A percentile compares a stretch with the other conserved stretches of the same genome.
Conservation (phyloP, 1,140 invertebrate genomes). For the Zaprionus africanus region DNA sequence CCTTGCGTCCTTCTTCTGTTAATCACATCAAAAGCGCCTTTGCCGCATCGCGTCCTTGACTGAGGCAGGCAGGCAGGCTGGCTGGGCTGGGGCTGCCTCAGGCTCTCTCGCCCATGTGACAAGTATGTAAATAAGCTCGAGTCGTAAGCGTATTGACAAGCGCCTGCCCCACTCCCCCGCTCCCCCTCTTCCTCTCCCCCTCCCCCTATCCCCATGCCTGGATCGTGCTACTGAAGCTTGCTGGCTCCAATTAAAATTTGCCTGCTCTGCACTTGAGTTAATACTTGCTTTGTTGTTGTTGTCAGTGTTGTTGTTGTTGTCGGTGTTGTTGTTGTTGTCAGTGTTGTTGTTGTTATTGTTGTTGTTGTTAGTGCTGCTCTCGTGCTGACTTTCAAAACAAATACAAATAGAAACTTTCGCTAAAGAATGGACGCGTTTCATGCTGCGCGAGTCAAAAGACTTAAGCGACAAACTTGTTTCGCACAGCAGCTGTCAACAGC, state of each 20-base stretch:
- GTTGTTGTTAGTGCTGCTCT: neutral
- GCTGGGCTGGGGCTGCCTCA: constrained; percentile 6
- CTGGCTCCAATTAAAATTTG: constrained; percentile 71
- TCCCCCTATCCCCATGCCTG: neutral
- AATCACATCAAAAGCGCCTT: constrained; percentile 71
- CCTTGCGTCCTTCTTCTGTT: neutral
- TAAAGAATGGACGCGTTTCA: constrained; percentile 70
- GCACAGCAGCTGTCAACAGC: constrained; percentile 67
- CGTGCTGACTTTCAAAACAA: constrained; percentile 54
- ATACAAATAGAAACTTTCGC: constrained; percentile 73
- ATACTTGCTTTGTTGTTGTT: constrained; percentile 12
- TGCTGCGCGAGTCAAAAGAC: constrained; percentile 51
- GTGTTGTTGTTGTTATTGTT: no score
- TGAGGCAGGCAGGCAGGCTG: constrained; percentile 1
- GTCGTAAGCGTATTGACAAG: constrained; percentile 36
- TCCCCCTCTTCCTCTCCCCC: neutral
- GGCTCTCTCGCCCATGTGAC: constrained; percentile 25
- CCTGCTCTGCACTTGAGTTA: constrained; percentile 35
- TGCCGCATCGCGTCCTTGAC: constrained; percentile 66
- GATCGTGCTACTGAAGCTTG: constrained; percentile 9
- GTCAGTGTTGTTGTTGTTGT: constrained; percentile 13
- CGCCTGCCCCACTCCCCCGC: constrained; percentile 1
- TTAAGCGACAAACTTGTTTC: constrained; percentile 79
- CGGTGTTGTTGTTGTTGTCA: constrained; percentile 3
- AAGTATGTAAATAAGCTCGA: constrained; percentile 70